These are phyloP conservation scores for Boulengeromyrus knoepffleri DNA, from an alignment of 2,113 vertebrate genomes.

Conservation along the genomic window DNA sequence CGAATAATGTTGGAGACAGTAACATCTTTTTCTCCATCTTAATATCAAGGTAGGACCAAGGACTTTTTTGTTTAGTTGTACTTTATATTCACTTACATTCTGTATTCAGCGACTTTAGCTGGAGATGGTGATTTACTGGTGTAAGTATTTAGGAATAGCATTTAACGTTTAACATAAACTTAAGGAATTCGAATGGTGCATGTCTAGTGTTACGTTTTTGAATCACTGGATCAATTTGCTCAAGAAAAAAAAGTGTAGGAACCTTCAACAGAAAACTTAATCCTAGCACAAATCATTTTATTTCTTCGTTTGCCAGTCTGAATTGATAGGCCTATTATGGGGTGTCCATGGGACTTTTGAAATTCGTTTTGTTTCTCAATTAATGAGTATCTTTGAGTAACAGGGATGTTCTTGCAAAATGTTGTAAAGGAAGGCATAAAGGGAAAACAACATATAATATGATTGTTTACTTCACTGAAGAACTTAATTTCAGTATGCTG, in stretches of 20 bases:
- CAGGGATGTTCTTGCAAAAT: not conserved
- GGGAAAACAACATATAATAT: not conserved
- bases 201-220: not conserved
- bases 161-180: not conserved
- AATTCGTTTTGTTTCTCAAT: not conserved
- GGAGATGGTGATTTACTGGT: not conserved
- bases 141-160: not conserved
- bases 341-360: not conserved
- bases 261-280: not conserved
- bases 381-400: not conserved
- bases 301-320: conserved; percentile 28
- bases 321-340: conserved; percentile 27
- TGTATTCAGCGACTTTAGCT: not conserved
- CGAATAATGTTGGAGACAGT: not conserved
- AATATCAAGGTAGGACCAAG: conserved; percentile 6
- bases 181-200: not conserved
- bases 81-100: not conserved
- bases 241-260: not conserved
- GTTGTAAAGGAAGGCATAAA: not conserved
- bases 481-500: not conserved
- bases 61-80: not conserved
- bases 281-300: not conserved
- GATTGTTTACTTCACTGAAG: not conserved
- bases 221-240: not conserved
- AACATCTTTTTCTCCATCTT: conserved; percentile 12